These are phyloP conservation scores for Pristiophorus japonicus DNA, from an alignment of 2,113 vertebrate species.

Conservation along the genomic window DNA sequence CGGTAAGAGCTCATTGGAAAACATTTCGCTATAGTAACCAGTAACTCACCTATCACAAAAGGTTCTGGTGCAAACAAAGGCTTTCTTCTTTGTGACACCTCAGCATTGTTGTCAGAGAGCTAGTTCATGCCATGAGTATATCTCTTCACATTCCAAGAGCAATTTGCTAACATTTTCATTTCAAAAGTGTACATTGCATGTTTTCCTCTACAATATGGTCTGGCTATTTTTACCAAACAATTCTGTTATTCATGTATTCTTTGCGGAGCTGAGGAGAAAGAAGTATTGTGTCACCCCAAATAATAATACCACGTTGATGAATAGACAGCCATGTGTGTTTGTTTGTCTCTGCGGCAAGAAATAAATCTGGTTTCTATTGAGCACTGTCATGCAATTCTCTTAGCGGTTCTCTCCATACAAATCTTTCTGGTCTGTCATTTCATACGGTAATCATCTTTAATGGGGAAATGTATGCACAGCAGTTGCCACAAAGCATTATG, in stretches of 20 bases:
- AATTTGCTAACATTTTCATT: conserved; percentile 34
- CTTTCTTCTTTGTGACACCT: background rate
- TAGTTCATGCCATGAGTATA: conserved; percentile 4
- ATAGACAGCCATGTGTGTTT: conserved; percentile 18
- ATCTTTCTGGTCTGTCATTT: conserved; percentile 31
- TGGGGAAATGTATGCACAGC: conserved; percentile 34
- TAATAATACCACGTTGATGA: conserved; percentile 27
- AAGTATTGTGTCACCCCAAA: conserved; percentile 25
- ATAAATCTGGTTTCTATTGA: conserved; percentile 34
- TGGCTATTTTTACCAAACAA: conserved; percentile 21
- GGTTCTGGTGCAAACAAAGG: background rate
- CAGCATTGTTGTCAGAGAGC: background rate
- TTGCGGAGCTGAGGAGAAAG: background rate
- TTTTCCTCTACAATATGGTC: background rate
- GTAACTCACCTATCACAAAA: conserved; percentile 2
- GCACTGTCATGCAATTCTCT: conserved; percentile 13
- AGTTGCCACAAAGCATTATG: background rate
- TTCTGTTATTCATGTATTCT: conserved; percentile 3
- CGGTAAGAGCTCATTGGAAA: conserved; percentile 11
- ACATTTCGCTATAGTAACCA: conserved; percentile 27
- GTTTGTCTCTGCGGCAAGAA: background rate
- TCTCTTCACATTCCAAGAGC: conserved; percentile 3
- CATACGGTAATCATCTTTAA: conserved; percentile 31
- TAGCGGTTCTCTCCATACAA: background rate
- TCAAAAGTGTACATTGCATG: background rate